Evolutionary conservation across 2,888 invertebrate genomes (phyloP).

Genomic region (Nymphalis c-album): DNA sequence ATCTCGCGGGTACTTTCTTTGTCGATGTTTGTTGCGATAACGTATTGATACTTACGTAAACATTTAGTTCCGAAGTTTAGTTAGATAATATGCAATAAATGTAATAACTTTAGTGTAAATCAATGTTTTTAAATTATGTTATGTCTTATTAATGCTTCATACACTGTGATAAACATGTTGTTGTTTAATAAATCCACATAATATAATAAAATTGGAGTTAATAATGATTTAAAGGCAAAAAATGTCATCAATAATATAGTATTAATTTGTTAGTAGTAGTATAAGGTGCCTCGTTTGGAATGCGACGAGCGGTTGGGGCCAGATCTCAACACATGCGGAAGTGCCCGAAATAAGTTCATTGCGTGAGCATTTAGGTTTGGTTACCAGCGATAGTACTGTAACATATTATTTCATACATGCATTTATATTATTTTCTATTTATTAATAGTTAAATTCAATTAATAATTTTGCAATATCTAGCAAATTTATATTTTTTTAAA

Average conservation of each 20-base stretch:
- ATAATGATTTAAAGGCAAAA: too few species aligned
- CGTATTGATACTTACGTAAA: slow-evolving; percentile 7
- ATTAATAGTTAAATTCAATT: background rate
- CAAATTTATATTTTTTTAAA: too few species aligned
- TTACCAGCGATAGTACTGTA: slow-evolving; percentile 35
- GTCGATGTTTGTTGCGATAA: slow-evolving; percentile 43
- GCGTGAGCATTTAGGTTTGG: slow-evolving; percentile 49
- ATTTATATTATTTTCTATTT: slow-evolving; percentile 14
- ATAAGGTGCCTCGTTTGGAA: slow-evolving; percentile 54
- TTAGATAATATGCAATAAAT: background rate
- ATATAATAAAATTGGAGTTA: too few species aligned
- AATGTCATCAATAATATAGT: slow-evolving; percentile 11
- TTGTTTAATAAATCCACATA: too few species aligned
- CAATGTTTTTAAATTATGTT: background rate
- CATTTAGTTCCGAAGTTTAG: background rate
- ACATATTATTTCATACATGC: slow-evolving; percentile 28
- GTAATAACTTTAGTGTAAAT: background rate
- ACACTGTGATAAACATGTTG: too few species aligned
- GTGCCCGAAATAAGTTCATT: slow-evolving; percentile 75
- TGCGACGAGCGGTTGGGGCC: slow-evolving; percentile 62
- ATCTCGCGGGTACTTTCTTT: slow-evolving; percentile 69
- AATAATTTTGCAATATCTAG: background rate
- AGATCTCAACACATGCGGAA: slow-evolving; percentile 71
- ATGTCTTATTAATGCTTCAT: background rate
- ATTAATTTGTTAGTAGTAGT: slow-evolving; percentile 27